Evolutionary conservation across 2,113 vertebrate species (phyloP).

Genomic region (Lepidothrix coronata): DNA sequence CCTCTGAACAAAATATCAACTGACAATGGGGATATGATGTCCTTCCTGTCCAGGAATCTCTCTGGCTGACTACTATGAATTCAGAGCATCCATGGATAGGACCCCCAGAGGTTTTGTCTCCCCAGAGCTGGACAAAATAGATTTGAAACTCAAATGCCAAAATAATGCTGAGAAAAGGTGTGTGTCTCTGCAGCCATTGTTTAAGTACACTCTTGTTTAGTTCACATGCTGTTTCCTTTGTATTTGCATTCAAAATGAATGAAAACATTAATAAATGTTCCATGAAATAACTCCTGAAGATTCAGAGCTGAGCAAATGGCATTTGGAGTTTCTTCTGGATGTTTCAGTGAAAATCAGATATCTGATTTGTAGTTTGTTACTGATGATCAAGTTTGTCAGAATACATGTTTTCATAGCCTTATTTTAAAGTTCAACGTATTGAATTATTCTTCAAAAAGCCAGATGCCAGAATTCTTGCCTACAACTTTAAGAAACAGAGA

Average conservation of each 20-base stretch:
- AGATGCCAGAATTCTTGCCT: background rate
- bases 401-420: background rate
- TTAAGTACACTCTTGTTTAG: background rate
- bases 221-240: background rate
- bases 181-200: background rate
- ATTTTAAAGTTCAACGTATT: background rate
- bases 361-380: background rate
- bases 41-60: background rate
- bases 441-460: background rate
- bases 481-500: background rate
- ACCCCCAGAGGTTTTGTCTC: background rate
- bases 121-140: background rate
- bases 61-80: background rate
- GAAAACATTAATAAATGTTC: background rate
- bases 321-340: background rate
- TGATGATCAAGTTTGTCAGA: background rate
- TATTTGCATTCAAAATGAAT: background rate
- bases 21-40: background rate
- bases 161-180: background rate
- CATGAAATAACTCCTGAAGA: background rate
- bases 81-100: background rate
- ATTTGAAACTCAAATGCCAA: background rate
- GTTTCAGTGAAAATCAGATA: background rate
- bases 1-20: background rate
- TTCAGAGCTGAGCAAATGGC: background rate